phyloP scores from a whole-genome alignment of 1,140 invertebrate genomes.

The Drosophila orosa region DNA sequence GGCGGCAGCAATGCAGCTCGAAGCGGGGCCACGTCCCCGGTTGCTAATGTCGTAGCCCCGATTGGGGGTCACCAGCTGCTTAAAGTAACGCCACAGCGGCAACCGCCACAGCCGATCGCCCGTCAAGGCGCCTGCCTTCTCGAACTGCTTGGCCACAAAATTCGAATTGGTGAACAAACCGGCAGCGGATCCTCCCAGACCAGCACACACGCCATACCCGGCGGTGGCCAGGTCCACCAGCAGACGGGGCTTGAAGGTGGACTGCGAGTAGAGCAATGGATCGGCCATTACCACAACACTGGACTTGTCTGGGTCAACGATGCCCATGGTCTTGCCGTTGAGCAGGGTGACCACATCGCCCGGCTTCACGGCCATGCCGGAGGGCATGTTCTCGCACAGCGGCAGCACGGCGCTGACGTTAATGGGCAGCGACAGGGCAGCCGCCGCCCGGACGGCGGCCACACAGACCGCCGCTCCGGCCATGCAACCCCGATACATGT shows the following conservation, averaged over 20 bases:
- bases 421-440: constrained; percentile 68
- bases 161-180: constrained; percentile 91
- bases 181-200: constrained; percentile 90
- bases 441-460: constrained; percentile 70
- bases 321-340: constrained; percentile 93
- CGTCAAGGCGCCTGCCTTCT: constrained; percentile 88
- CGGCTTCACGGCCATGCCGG: constrained; percentile 92
- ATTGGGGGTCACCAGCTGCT: constrained; percentile 87
- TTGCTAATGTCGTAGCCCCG: constrained; percentile 87
- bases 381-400: constrained; percentile 95
- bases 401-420: constrained; percentile 72
- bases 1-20: constrained; percentile 88
- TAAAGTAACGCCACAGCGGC: constrained; percentile 93
- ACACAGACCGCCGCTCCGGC: constrained; percentile 75
- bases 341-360: constrained; percentile 93
- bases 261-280: constrained; percentile 92
- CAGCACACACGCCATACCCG: constrained; percentile 77
- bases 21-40: constrained; percentile 85
- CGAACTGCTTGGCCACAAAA: constrained; percentile 87
- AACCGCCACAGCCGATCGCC: constrained; percentile 96
- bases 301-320: constrained; percentile 95
- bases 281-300: constrained; percentile 95
- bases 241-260: constrained; percentile 86
- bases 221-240: constrained; percentile 92
- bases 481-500: constrained; percentile 96